Evolutionary conservation across 92 coral and sea anemone species (phyloP).

Genomic region (Phymanthus crucifer): DNA sequence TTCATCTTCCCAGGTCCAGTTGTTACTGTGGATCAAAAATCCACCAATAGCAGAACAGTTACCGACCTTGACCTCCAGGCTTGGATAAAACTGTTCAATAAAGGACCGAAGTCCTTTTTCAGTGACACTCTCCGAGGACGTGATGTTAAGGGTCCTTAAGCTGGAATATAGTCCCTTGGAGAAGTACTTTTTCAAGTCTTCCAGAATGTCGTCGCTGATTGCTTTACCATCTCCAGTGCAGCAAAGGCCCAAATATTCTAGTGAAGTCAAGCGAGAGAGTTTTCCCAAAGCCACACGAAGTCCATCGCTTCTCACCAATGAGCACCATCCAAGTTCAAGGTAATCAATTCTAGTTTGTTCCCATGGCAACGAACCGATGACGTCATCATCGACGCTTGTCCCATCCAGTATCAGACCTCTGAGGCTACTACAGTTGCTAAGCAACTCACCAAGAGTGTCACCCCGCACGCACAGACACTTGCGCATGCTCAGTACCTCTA

Average conservation of each 20-base stretch:
- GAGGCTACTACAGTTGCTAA: slow-evolving; percentile 47
- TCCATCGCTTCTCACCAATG: slow-evolving; percentile 43
- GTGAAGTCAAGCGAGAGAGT: slow-evolving; percentile 39
- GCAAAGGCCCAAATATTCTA: slow-evolving; percentile 64
- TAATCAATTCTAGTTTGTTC: slow-evolving; percentile 34
- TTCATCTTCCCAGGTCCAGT: slow-evolving; percentile 1
- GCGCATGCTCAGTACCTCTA: slow-evolving; percentile 68
- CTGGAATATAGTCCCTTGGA: slow-evolving; percentile 18
- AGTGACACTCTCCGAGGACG: slow-evolving; percentile 24
- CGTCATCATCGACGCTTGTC: slow-evolving; percentile 60
- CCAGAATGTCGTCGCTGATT: slow-evolving; percentile 39
- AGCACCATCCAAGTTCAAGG: slow-evolving; percentile 74
- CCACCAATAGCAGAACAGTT: neutral
- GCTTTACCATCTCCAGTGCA: slow-evolving; percentile 59
- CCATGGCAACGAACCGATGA: slow-evolving; percentile 51
- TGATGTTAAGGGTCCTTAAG: slow-evolving; percentile 17
- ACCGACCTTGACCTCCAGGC: slow-evolving; percentile 1
- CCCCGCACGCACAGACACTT: slow-evolving; percentile 61
- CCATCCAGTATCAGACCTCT: slow-evolving; percentile 69
- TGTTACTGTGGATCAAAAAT: neutral
- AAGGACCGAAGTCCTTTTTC: neutral
- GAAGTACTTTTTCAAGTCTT: slow-evolving; percentile 27
- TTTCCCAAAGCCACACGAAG: slow-evolving; percentile 34
- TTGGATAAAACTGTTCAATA: neutral
- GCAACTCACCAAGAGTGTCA: slow-evolving; percentile 44